Evolutionary conservation across 2,797 vertebrate genomes (phyloP).

Genomic region (Allobates femoralis): DNA sequence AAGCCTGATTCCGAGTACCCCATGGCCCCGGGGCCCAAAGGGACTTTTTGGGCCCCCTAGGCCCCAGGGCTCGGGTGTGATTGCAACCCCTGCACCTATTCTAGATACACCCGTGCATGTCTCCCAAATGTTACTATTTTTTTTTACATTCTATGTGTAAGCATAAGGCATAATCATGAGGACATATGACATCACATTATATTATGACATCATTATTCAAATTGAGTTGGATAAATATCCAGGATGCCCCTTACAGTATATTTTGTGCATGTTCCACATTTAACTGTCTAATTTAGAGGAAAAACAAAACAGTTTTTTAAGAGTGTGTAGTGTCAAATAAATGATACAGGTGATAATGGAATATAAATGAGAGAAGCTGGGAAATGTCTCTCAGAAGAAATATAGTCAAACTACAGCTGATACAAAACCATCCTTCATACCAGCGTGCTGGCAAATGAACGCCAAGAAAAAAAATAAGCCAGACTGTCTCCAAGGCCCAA

Average conservation of each 20-base stretch:
- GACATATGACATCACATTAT: neutral
- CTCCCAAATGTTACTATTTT: neutral
- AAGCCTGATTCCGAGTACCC: too few relatives aligned
- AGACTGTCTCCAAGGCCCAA: conserved; percentile 56
- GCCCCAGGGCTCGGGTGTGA: too few relatives aligned
- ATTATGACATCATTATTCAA: neutral
- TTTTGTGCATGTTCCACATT: neutral
- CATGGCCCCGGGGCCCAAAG: too few relatives aligned
- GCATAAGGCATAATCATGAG: too few relatives aligned
- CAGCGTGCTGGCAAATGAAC: conserved; percentile 62
- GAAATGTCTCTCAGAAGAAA: conserved; percentile 61
- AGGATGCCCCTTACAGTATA: neutral
- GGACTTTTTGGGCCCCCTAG: too few relatives aligned
- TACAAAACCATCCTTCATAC: conserved; percentile 59
- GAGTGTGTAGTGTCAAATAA: conserved; percentile 32
- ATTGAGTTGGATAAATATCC: neutral
- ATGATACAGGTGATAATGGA: conserved; percentile 59
- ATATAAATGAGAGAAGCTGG: conserved; percentile 60
- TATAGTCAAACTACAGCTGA: conserved; percentile 51
- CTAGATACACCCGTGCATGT: too few relatives aligned
- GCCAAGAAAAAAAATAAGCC: conserved; percentile 60
- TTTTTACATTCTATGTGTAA: neutral
- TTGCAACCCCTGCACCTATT: too few relatives aligned
- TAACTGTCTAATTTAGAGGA: conserved; percentile 34
- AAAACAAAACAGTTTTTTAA: conserved; percentile 35